Evolutionary conservation across 1,140 invertebrate genomes (phyloP), one percentile per base, ranked within the genome.

Genomic region (Apocrypta bakeri): DNA sequence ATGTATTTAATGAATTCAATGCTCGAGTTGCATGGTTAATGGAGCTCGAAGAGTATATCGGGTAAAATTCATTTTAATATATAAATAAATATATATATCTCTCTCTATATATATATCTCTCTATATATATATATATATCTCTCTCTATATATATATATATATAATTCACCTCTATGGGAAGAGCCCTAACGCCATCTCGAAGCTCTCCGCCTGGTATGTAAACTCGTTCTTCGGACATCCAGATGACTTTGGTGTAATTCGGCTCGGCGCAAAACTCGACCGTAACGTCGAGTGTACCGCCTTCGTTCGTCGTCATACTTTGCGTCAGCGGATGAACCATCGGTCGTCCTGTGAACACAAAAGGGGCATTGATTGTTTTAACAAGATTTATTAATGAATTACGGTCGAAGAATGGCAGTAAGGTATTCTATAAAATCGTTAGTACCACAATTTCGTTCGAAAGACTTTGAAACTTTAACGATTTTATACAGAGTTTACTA

Each of bases 231-330:
- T 93, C 89, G 66, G 93, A 92, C 75, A 94, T 90, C 94, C 94
- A 95, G 42, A 93, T 87, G 7, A 93, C 91, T 83, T 92, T 91
- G 3, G 91, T 92, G 79, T 93, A 93, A 63, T 89, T 88, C 0
- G 94, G 94, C 79, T 93, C 93, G 25, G 94, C 93, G 86, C 94
- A 95, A 85, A 94, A 94, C 83, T 94, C 93, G 3, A 94, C 92
- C 37, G 92, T 88, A 1, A 95, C 87, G 72, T 92, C 90, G 64
- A 94, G 86, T 0, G 91, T 85, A 63, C 93, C 90, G 2, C 94
- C 94, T 72, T 93, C 90, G 69, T 93, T 91, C 2, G 93, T 93
- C 78, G 92, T 93, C 82, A 94, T 87, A 2, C 92, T 92, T 73
- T 91, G 92, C 79, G 91, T 93, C 24, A 90, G 88, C 9, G 93